Conservation (phyloP, 2,888 invertebrate genomes). For the Lagria hirta region DNA sequence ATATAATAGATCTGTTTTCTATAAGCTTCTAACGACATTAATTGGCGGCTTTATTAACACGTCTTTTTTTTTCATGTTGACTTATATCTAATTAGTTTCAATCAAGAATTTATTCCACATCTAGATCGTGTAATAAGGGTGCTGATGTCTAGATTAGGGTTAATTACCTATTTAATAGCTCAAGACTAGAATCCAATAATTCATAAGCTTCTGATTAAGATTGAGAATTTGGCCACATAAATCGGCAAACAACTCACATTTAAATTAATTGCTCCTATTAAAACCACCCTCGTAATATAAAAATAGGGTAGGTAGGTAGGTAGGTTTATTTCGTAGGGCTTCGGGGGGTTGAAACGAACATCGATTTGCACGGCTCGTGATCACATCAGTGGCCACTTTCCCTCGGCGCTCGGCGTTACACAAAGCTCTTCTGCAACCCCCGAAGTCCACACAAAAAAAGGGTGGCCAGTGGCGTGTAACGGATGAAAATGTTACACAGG, state of each 20-base stretch:
- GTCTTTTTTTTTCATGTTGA: no score
- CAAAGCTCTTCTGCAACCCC: constrained; percentile 37
- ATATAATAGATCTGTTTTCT: no score
- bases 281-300: constrained; percentile 37
- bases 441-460: no score
- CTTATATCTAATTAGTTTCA: no score
- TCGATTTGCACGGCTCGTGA: constrained; percentile 54
- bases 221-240: constrained; percentile 15
- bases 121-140: no score
- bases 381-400: constrained; percentile 53
- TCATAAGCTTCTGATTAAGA: no score
- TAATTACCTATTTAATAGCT: no score
- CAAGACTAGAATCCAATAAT: no score
- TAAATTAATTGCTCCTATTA: constrained; percentile 41
- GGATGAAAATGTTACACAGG: constrained; percentile 37
- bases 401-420: constrained; percentile 43
- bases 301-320: constrained; percentile 35
- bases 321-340: constrained; percentile 27
- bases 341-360: constrained; percentile 50
- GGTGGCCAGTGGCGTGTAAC: constrained; percentile 41
- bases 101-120: no score
- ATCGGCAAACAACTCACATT: constrained; percentile 31
- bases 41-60: no score
- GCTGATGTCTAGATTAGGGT: no score
- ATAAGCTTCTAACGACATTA: no score